Percentiles rank a stretch among this genome's conserved stretches.
Conservation (phyloP, 2,888 invertebrate genomes). For the Urechis unicinctus region DNA sequence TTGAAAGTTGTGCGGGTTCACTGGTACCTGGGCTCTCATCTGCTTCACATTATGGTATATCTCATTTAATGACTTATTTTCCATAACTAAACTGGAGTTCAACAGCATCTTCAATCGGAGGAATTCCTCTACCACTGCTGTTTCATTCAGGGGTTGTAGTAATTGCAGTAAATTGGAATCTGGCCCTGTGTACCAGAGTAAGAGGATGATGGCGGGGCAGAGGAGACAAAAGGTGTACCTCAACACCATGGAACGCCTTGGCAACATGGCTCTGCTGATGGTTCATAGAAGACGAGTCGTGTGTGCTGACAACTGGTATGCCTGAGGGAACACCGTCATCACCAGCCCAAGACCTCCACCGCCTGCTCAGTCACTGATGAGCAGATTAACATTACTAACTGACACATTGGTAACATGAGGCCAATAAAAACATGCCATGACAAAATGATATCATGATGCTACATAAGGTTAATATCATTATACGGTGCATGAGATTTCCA, state of each 20-base stretch:
- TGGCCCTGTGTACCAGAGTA: slow-evolving; percentile 12
- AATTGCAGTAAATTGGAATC: not conserved
- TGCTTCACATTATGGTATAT: slow-evolving; percentile 11
- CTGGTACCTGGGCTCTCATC: slow-evolving; percentile 10
- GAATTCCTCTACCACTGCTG: slow-evolving; percentile 10
- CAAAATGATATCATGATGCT: no score
- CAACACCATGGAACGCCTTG: slow-evolving; percentile 14
- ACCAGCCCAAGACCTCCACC: no score
- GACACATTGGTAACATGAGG: no score
- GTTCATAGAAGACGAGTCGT: no score
- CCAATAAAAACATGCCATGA: no score
- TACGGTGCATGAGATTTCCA: no score
- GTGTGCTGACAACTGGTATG: no score
- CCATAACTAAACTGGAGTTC: slow-evolving; percentile 4
- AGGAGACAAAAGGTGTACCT: slow-evolving; percentile 5
- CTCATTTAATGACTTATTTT: slow-evolving; percentile 11
- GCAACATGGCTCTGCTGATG: no score
- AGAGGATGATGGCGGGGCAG: slow-evolving; percentile 3
- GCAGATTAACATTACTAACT: no score
- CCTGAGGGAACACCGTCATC: no score
- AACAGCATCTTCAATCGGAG: slow-evolving; percentile 4
- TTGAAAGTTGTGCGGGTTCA: slow-evolving; percentile 33
- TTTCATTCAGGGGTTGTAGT: slow-evolving; percentile 12
- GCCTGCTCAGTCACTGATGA: no score
- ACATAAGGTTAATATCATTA: no score